phyloP scores from a whole-genome alignment of 2,113 vertebrate genomes.

The Eublepharis macularius region DNA sequence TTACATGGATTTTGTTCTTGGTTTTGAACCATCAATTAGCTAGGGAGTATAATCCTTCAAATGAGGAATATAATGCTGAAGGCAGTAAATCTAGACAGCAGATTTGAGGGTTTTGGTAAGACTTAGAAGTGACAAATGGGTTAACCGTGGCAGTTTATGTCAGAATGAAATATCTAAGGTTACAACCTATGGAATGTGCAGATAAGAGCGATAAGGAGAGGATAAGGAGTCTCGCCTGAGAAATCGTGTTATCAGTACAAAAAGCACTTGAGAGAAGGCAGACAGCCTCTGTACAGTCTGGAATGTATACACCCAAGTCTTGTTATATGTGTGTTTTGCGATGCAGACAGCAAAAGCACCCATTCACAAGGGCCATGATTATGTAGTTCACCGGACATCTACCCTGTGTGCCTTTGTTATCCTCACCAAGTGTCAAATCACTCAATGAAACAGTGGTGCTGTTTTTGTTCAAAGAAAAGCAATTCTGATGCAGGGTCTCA shows the following conservation, averaged over 20 bases:
- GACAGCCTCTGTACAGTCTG: not conserved
- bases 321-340: not conserved
- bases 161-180: not conserved
- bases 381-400: not conserved
- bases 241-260: not conserved
- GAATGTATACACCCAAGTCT: not conserved
- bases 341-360: not conserved
- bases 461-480: not conserved
- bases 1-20: too few relatives aligned
- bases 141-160: not conserved
- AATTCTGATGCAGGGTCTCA: not conserved
- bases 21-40: too few relatives aligned
- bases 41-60: not conserved
- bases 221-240: not conserved
- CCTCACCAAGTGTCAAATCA: not conserved
- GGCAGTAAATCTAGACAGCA: not conserved
- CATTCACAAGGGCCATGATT: not conserved
- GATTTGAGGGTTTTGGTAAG: not conserved
- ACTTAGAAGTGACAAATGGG: not conserved
- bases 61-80: not conserved
- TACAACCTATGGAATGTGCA: not conserved
- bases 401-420: not conserved
- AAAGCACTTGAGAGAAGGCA: constrained; percentile 12
- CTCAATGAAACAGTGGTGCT: not conserved
- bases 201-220: not conserved